These are phyloP conservation scores for Tylochromis polylepis DNA, from an alignment of 2,113 vertebrate species.

Conservation along the genomic window DNA sequence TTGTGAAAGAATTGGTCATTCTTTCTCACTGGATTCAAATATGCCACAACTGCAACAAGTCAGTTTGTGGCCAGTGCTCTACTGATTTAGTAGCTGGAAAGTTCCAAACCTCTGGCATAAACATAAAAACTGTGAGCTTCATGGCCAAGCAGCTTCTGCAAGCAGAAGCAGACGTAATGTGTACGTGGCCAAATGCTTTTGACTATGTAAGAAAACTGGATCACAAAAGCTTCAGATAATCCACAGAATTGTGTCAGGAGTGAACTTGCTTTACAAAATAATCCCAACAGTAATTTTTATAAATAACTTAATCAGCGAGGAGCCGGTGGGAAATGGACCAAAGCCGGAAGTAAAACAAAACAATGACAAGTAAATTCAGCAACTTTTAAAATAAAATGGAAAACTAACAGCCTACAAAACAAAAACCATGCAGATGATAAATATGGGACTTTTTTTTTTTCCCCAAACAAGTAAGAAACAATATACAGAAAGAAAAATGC, in stretches of 20 bases:
- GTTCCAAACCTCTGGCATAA: background rate
- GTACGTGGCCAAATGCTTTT: background rate
- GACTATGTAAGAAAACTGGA: background rate
- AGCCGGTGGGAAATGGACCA: fast-evolving
- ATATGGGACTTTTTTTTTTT: background rate
- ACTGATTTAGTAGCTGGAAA: background rate
- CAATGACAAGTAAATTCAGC: background rate
- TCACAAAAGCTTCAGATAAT: background rate
- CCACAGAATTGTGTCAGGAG: background rate
- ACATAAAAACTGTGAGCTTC: background rate
- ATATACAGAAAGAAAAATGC: background rate
- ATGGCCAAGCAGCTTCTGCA: background rate
- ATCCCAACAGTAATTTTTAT: background rate
- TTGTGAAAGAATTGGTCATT: background rate
- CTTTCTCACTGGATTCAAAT: background rate
- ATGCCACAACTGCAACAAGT: background rate
- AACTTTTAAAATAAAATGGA: background rate
- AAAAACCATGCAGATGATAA: background rate
- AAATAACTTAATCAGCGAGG: background rate
- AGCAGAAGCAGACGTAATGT: background rate
- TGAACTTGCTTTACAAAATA: background rate
- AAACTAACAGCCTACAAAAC: background rate
- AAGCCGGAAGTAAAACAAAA: background rate
- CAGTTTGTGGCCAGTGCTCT: background rate
- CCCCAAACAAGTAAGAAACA: background rate